Percentiles rank a stretch among this genome's conserved stretches.
Evolutionary conservation across 2,113 vertebrate species (phyloP).

Genomic region (Stegostoma tigrinum): DNA sequence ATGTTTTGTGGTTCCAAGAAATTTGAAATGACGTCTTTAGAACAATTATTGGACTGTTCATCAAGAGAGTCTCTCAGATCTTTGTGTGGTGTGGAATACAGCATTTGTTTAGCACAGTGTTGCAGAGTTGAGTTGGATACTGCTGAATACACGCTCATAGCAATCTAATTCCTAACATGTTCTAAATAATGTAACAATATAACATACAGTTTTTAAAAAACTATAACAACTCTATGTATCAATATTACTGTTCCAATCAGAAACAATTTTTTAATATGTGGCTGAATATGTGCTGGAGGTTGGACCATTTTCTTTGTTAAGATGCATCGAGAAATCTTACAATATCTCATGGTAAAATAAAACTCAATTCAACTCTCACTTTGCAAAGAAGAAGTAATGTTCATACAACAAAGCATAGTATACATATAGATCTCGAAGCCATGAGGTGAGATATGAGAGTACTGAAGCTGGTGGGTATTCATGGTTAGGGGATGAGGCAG

Average conservation of each 20-base stretch:
- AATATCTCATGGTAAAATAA: no score
- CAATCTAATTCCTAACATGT: not conserved
- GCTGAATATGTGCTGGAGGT: not conserved
- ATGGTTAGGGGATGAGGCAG: no score
- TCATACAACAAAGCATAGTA: no score
- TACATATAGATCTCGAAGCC: no score
- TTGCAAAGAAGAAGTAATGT: no score
- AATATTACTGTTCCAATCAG: no score
- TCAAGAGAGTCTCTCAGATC: not conserved
- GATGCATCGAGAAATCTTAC: no score
- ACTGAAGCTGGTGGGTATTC: no score
- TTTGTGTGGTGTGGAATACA: not conserved
- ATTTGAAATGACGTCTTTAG: not conserved
- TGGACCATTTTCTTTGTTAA: not conserved
- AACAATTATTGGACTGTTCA: not conserved
- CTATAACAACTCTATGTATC: not conserved
- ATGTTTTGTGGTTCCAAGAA: not conserved
- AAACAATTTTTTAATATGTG: not conserved
- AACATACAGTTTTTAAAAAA: not conserved
- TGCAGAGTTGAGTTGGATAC: not conserved
- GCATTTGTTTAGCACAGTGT: not conserved
- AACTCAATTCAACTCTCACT: no score
- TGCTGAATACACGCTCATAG: not conserved
- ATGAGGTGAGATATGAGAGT: no score
- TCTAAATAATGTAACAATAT: not conserved